phyloP scores from a whole-genome alignment of 2,797 vertebrate genomes.

The Sebastes hubbsi region DNA sequence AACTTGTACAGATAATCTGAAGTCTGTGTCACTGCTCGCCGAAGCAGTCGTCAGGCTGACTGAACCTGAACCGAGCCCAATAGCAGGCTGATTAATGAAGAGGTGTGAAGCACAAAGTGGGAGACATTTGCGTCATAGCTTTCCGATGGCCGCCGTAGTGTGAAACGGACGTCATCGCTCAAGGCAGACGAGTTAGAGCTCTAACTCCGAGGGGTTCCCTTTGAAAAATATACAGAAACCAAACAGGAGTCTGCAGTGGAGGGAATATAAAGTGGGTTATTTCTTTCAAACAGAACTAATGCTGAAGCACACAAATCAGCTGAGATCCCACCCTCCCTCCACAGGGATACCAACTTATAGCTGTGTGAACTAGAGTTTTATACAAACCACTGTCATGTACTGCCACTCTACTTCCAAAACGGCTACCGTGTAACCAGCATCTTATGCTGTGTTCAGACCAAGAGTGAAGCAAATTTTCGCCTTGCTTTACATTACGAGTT shows the following conservation, averaged over 20 bases:
- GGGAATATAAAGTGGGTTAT: not conserved
- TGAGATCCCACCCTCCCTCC: not conserved
- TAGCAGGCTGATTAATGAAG: conserved; percentile 35
- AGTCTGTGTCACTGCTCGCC: conserved; percentile 30
- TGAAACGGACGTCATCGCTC: conserved; percentile 26
- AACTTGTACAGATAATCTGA: conserved; percentile 52
- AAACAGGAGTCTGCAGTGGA: conserved; percentile 4
- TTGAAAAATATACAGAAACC: conserved; percentile 12
- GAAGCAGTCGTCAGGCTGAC: conserved; percentile 29
- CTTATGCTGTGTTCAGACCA: not conserved
- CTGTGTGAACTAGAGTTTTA: conserved; percentile 5
- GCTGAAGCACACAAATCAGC: conserved; percentile 19
- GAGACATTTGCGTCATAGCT: conserved; percentile 47
- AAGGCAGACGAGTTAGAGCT: conserved; percentile 32
- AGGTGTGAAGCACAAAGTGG: conserved; percentile 64
- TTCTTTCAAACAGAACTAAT: conserved; percentile 17
- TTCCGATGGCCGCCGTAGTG: conserved; percentile 20
- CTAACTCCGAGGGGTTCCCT: conserved; percentile 8
- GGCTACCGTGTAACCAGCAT: conserved; percentile 2
- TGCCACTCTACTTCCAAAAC: conserved; percentile 8
- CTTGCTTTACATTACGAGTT: too few species aligned
- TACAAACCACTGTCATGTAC: conserved; percentile 5
- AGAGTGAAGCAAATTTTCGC: too few species aligned
- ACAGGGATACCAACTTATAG: not conserved
- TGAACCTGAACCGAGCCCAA: conserved; percentile 31